Conservation (phyloP, 2,797 vertebrate species). For the Pelobates cultripes region DNA sequence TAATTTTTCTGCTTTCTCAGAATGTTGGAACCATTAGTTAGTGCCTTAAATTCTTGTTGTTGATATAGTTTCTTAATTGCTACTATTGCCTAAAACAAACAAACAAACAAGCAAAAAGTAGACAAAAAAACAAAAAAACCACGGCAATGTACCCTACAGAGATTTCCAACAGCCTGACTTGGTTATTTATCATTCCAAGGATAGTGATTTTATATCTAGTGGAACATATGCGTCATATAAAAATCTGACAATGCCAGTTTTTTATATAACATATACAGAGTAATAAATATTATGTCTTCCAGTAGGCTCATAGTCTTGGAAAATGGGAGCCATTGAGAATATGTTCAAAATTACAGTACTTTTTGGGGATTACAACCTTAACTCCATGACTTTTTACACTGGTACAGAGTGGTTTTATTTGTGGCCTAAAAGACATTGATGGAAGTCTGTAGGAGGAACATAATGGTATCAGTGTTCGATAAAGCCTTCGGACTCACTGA, state of each 20-base stretch:
- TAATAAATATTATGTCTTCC: not conserved
- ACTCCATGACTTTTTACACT: too few relatives aligned
- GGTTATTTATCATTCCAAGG: conserved; percentile 28
- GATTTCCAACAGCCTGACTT: conserved; percentile 19
- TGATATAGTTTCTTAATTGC: conserved; percentile 25
- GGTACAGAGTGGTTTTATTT: too few relatives aligned
- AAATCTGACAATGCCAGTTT: conserved; percentile 23
- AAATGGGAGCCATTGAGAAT: not conserved
- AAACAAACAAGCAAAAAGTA: not conserved
- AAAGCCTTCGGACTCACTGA: too few relatives aligned
- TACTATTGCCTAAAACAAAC: conserved; percentile 1
- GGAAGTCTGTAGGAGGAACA: too few relatives aligned
- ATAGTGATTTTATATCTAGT: conserved; percentile 14
- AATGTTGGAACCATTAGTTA: conserved; percentile 35
- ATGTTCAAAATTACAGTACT: too few relatives aligned
- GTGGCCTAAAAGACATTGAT: too few relatives aligned
- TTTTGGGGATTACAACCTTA: too few relatives aligned
- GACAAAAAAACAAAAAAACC: too few relatives aligned
- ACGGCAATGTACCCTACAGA: conserved; percentile 28
- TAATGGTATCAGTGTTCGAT: too few relatives aligned
- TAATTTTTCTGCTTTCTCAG: conserved; percentile 28
- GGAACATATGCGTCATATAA: conserved; percentile 24
- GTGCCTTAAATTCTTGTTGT: conserved; percentile 26
- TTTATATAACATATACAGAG: not conserved
- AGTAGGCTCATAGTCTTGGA: not conserved